Conservation (phyloP, 2,113 vertebrate species). For the Pachyramphus minor region DNA sequence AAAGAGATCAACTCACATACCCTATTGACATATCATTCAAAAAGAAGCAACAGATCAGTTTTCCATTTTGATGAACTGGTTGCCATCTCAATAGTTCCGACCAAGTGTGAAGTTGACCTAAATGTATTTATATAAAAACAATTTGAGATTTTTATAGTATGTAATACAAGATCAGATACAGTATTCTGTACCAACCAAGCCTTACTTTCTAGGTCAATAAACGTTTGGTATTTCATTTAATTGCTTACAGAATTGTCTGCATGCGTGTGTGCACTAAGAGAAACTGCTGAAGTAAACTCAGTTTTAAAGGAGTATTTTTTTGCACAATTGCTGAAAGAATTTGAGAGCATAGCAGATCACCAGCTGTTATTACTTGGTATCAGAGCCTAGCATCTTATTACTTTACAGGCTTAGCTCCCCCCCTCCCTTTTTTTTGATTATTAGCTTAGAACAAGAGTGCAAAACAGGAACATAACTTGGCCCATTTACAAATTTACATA, state of each 20-base stretch:
- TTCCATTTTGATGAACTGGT: background rate
- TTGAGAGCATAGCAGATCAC: background rate
- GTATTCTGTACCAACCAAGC: background rate
- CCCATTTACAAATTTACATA: background rate
- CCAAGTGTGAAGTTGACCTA: background rate
- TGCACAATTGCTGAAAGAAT: background rate
- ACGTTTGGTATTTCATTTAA: background rate
- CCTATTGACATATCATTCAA: background rate
- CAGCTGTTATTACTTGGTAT: background rate
- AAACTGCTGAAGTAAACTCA: background rate
- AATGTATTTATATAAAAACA: background rate
- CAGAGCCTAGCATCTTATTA: background rate
- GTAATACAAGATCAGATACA: background rate
- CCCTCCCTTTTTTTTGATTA: rapidly evolving
- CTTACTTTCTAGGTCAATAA: background rate
- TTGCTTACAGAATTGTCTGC: background rate
- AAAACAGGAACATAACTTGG: background rate
- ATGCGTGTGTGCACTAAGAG: background rate
- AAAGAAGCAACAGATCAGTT: background rate
- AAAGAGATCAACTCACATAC: background rate
- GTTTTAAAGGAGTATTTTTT: background rate
- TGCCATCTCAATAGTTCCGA: background rate
- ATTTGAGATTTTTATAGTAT: background rate
- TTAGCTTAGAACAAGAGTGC: background rate
- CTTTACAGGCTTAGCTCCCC: background rate